These are phyloP conservation scores for Euura lappo DNA, from an alignment of 1,140 invertebrate species.

Conservation along the genomic window DNA sequence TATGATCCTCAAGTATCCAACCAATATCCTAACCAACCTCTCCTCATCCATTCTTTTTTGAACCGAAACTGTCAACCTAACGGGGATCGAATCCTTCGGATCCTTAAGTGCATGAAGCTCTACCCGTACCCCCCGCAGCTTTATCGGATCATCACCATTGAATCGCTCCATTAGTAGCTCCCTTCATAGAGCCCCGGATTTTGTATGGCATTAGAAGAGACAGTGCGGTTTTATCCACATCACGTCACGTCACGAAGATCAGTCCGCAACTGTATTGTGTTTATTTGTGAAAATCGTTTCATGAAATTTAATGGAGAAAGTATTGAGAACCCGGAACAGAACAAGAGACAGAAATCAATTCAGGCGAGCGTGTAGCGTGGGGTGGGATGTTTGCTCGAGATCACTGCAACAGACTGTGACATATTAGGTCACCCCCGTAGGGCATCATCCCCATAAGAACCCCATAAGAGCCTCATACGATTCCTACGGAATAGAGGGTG, in stretches of 20 bases:
- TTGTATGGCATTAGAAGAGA: neutral
- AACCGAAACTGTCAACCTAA: too few relatives aligned
- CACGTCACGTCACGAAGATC: too few relatives aligned
- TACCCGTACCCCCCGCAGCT: constrained; percentile 23
- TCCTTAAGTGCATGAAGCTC: neutral
- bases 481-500: neutral
- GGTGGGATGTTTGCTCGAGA: constrained; percentile 22
- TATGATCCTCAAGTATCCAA: too few relatives aligned
- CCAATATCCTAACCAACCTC: too few relatives aligned
- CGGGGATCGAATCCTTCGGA: too few relatives aligned
- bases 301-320: too few relatives aligned
- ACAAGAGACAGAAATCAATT: neutral
- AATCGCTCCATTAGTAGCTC: constrained; percentile 57
- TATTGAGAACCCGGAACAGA: too few relatives aligned
- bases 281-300: too few relatives aligned
- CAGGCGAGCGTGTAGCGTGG: constrained; percentile 17
- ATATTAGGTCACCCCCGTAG: constrained; percentile 43
- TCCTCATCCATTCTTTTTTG: too few relatives aligned
- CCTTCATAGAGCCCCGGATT: too few relatives aligned
- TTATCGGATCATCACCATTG: constrained; percentile 58
- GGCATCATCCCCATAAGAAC: constrained; percentile 1
- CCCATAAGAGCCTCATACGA: neutral
- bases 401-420: constrained; percentile 61
- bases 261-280: too few relatives aligned
- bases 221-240: neutral